phyloP scores from a whole-genome alignment of 2,888 invertebrate genomes.

The Melieria omissa region DNA sequence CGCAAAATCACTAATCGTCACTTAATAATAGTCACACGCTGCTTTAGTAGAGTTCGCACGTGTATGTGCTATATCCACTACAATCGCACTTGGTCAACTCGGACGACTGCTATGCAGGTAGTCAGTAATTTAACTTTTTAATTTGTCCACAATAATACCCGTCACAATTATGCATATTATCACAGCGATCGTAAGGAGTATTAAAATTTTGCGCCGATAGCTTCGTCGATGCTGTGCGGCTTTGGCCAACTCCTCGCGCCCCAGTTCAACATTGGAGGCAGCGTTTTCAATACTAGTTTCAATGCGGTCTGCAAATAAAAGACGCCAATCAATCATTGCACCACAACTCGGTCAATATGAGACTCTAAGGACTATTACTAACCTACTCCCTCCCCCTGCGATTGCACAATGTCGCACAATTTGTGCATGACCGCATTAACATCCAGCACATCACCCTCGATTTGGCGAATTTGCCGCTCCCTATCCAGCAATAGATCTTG shows the following conservation, averaged over 20 bases:
- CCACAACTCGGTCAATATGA: too few species aligned
- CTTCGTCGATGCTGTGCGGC: constrained; percentile 83
- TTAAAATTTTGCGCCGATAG: constrained; percentile 79
- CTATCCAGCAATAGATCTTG: constrained; percentile 83
- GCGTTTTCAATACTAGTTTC: constrained; percentile 84
- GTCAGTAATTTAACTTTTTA: constrained; percentile 67
- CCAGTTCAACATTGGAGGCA: constrained; percentile 81
- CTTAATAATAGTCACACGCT: too few species aligned
- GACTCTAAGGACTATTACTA: constrained; percentile 57
- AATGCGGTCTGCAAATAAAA: constrained; percentile 75
- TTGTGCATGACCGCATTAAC: constrained; percentile 86
- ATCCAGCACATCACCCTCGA: constrained; percentile 85
- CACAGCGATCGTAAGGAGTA: constrained; percentile 75
- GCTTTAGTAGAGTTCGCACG: too few species aligned
- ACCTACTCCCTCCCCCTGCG: constrained; percentile 81
- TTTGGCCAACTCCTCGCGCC: constrained; percentile 81
- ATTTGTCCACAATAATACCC: constrained; percentile 74
- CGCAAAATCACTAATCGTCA: too few species aligned
- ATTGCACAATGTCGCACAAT: constrained; percentile 76
- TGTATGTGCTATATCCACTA: too few species aligned
- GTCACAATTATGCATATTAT: constrained; percentile 76
- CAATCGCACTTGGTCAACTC: too few species aligned
- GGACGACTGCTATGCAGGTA: background rate
- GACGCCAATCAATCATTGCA: background rate
- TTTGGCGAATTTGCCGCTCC: constrained; percentile 81